Percentiles rank a stretch among this genome's conserved stretches.
phyloP scores from a whole-genome alignment of 2,888 invertebrate species.

The Mylabris sibirica region DNA sequence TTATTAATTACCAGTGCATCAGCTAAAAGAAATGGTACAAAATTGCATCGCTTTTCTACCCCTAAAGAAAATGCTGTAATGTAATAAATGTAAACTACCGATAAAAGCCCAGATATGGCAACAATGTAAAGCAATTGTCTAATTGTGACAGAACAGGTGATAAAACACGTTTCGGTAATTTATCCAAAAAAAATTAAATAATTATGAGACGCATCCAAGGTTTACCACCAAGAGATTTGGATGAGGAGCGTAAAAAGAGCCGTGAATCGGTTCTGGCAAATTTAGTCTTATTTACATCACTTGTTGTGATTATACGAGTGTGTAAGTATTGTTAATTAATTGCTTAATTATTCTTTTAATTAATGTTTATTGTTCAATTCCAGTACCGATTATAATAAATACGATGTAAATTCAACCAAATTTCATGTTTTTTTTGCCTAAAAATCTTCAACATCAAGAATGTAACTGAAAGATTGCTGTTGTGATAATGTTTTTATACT shows the following conservation, averaged over 20 bases:
- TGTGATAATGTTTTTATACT: slow-evolving; percentile 38
- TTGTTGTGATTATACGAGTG: slow-evolving; percentile 44
- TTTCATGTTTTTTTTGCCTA: neutral
- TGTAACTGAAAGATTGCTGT: slow-evolving; percentile 24
- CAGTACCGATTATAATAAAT: slow-evolving; percentile 13
- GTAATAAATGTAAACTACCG: too few relatives aligned
- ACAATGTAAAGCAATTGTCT: neutral
- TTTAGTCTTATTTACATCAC: slow-evolving; percentile 44
- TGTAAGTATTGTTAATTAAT: slow-evolving; percentile 37
- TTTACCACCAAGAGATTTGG: slow-evolving; percentile 39
- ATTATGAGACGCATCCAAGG: slow-evolving; percentile 24
- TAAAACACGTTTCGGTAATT: neutral
- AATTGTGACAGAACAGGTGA: neutral
- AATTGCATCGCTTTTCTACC: too few relatives aligned
- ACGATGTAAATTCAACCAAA: slow-evolving; percentile 17
- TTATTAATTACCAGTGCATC: too few relatives aligned
- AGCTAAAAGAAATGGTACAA: too few relatives aligned
- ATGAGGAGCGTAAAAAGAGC: slow-evolving; percentile 46
- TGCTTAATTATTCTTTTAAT: neutral
- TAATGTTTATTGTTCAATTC: slow-evolving; percentile 1
- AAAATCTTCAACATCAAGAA: slow-evolving; percentile 9
- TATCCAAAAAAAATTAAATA: neutral
- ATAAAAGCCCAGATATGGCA: neutral
- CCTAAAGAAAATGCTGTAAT: too few relatives aligned
- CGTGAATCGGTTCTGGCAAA: slow-evolving; percentile 48